Evolutionary conservation across 2,797 vertebrate genomes (phyloP), one percentile per base, ranked within the genome.

Genomic region (Alectoris magna): DNA sequence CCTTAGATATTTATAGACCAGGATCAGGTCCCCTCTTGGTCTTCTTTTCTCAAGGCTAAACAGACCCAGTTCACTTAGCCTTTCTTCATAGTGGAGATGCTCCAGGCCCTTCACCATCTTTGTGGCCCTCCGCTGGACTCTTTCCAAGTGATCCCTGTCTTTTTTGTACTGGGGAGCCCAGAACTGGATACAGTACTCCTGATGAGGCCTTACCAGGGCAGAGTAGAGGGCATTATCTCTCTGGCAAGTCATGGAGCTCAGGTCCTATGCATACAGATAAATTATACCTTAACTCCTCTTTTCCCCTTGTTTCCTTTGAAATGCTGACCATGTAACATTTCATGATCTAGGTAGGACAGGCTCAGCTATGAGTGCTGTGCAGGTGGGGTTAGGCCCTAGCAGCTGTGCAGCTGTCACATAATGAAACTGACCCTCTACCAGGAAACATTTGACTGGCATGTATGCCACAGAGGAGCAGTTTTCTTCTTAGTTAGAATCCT

Each of bases 321-420:
- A 46, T 51, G 36, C 0, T 72, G 15, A 22, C 48, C 3, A 9
- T 48, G 71, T 59, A 81, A 63, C 62, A 86, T 77, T 71, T 59
- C 24, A 19, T 90, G 86, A 56, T 84, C 23, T 63, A 18, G 43
- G 44, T 63, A 18, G 43, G 44, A 15, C 0, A 79, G 56, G 29
- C 23, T 69, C 41, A 66, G 41, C 63, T n/a, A n/a, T 7, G 21
- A 43, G 63, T 44, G 29, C 21, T 43, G 4, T 51, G 39, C 23
- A 67, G 16, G 6, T 80, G 49, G 21, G 67, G 6, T 7, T 67
- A 8, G 26, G 41, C 15, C 34, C n/a, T 84, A 29, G 51, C 56
- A 79, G 64, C 31, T 82, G 24, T 79, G 56, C 71, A 87, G 17
- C 26, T 79, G n/a, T 60, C 43, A 76, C 39, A 18, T 83, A 62